Evolutionary conservation across 1,140 invertebrate species (phyloP), one percentile per base, ranked within the genome.

Genomic region (Drosophila funebris): DNA sequence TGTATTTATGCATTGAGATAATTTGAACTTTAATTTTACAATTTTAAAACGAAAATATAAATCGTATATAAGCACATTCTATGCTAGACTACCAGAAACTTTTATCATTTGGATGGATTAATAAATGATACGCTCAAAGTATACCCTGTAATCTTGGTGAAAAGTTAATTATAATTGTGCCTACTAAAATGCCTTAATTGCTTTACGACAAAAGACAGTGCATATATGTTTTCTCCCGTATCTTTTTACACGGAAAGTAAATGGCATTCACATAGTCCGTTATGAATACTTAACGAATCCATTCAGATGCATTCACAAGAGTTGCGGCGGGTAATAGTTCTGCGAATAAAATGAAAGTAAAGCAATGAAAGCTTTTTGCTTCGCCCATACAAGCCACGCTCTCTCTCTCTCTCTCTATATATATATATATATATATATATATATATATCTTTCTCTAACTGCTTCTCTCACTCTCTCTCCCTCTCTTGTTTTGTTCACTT

Each of bases 291-390:
- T 39, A 71, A 64, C 58, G 54, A 67, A 68, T 73, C 44, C 37
- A 46, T 53, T 36, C 46, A 53, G 64, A 39, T 73, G 63, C 63
- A 71, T 41, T 66, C 53, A 58, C 22, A 24, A 64, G n/a, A 5
- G 46, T 16, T 2, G 18, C 18, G 7, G 22, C 16, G 43, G 31
- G 39, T 22, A 24, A 67, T 8, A 57, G 14, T 18, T 7, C 5
- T 18, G 24, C 18, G 39, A 31, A 13, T 29, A 41, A 36, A 56
- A 31, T 11, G 41, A 31, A 53, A 13, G 20, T 24, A 11, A 46
- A 46, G 43, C 6, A 24, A 48, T 14, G 44, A 48, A 48, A 48
- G 44, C 44, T 48, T 48, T 48, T 13, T 13, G 44, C 22, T 48
- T 48, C 44, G 24, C 44, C 44, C 44, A 48, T 24, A 46, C 43